Conservation (phyloP, 2,888 invertebrate species). For the Oegoconia quadripuncta region DNA sequence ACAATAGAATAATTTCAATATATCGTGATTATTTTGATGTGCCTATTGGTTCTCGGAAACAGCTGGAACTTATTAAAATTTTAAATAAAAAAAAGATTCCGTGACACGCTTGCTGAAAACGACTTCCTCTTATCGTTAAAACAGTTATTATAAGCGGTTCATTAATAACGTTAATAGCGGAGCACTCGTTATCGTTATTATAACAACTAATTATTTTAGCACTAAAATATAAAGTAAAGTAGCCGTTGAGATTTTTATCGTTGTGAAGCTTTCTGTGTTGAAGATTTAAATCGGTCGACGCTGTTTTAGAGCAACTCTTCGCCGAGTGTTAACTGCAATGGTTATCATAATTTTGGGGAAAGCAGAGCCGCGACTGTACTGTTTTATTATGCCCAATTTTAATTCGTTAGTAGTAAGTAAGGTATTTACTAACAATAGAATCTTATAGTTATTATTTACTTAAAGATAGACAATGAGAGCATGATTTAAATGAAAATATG, state of each 20-base stretch:
- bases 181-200: constrained; percentile 44
- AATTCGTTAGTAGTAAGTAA: too few species aligned
- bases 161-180: constrained; percentile 48
- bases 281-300: neutral
- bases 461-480: too few species aligned
- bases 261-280: constrained; percentile 9
- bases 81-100: constrained; percentile 22
- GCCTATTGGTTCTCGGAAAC: neutral
- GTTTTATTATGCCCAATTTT: too few species aligned
- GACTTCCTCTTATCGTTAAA: constrained; percentile 56
- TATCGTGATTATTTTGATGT: too few species aligned
- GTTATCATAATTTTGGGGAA: too few species aligned
- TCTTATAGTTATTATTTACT: too few species aligned
- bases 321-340: too few species aligned
- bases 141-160: constrained; percentile 37
- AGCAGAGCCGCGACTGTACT: too few species aligned
- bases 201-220: constrained; percentile 51
- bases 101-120: constrained; percentile 41
- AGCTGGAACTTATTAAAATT: constrained; percentile 10
- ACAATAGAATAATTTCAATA: too few species aligned
- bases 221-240: constrained; percentile 41
- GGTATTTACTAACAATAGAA: too few species aligned
- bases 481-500: too few species aligned
- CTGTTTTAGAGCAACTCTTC: too few species aligned
- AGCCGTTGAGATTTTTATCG: constrained; percentile 38